Base-by-base conservation (phyloP, 2,888 invertebrate genomes). In the Agrotis ipsilon region DNA sequence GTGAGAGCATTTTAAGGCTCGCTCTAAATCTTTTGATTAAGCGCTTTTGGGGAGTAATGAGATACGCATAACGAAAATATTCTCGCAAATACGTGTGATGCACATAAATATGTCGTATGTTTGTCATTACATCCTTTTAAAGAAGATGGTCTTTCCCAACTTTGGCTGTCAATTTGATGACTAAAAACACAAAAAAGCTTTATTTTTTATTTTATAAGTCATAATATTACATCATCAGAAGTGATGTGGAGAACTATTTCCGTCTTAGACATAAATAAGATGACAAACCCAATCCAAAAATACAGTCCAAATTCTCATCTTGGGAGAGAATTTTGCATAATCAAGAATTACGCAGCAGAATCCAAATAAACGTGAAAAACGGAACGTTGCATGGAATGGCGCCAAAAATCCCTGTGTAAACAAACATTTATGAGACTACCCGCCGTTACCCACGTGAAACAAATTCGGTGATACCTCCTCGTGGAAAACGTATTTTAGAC, bases 301-400 rank as follows among this genome's bases (percentile, higher is more conserved):
- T 75, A 72, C n/a, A 59, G 13, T n/a, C 5, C 18, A 72, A 55
- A 65, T 65, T 61, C 19, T 52, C 64, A 49, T 66, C 51, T 55
- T 27, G 32, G 46, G 57, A 65, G 57, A 62, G 1, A 55, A 74
- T 66, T 80, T 63, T 72, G 79, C 76, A 79, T 71, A 72, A 78
- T 80, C 75, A 75, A 13, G 68, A 61, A 76, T 82, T 72, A 80
- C 82, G 80, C 68, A 74, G 68, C 68, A 57, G 60, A 69, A 68
- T 75, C 54, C 74, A 74, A 80, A 82, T 83, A 78, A 75, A 80
- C 61, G 68, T 73, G 71, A 70, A 82, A 83, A 82, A 58, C 55
- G 39, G 39, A 21, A 51, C 32, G 55, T 55, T 68, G 51, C 49
- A 75, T 84, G 82, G 80, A 82, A 57, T 71, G 65, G 60, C 70